Base-by-base conservation (phyloP, 2,113 vertebrate species). In the Lophochroa leadbeateri region DNA sequence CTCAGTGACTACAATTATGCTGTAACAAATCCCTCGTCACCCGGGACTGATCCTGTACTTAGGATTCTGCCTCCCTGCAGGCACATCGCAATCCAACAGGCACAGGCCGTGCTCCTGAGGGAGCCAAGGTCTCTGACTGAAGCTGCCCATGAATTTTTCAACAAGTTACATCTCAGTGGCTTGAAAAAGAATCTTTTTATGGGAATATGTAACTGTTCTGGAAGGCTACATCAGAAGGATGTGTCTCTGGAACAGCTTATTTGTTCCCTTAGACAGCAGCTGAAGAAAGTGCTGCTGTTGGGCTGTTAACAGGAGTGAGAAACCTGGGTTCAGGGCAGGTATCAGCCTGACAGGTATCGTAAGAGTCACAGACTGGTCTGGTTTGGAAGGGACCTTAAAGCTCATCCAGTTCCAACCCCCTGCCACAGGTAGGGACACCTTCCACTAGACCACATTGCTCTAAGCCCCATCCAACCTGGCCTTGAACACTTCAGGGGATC, bases 101-200 rank as follows among this genome's bases (percentile, higher is more conserved):
- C 67, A 80, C 49, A 50, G 55, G 46, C 80, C 12, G 0, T 7
- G 47, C 74, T 96, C 74, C 55, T 33, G 69, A 57, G 71, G 89
- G 17, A 84, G 57, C 35, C 69, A 63, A 64, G 65, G 81, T 79
- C 89, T 89, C 74, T 7, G 24, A 55, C 57, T 76, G n/a, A 12
- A 81, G 55, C 29, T n/a, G 35, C 43, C 46, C 84, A 89, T 89
- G 31, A 92, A 94, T 91, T 96, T 94, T 97, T 96, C 77, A 94
- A 52, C 81, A 72, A 68, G 35, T 65, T 84, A 60, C 65, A 79
- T 24, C 52, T 68, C 80, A 88, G 46, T 12, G 43, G 60, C 80
- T 78, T 79, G 74, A 71, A 79, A 75, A 14, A 82, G 35, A 84
- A 79, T 44, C 21, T 94, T 78, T 94, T 60, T 61, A 46, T 4